Percentiles rank a stretch among this genome's conserved stretches.
Evolutionary conservation across 2,888 invertebrate genomes (phyloP).

Genomic region (Apotomis turbidana): DNA sequence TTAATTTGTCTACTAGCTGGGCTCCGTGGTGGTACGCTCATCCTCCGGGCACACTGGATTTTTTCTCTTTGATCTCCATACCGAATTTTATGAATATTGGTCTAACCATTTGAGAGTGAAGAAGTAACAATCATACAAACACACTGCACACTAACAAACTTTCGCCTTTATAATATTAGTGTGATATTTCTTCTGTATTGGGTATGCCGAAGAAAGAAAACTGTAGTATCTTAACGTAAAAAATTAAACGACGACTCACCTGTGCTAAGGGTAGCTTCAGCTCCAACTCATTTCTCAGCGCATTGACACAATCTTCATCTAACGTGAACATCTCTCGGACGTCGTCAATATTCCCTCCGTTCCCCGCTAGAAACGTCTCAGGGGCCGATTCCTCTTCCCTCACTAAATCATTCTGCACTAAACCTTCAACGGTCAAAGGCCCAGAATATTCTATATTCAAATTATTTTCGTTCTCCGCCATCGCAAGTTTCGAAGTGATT

Average conservation of each 20-base stretch:
- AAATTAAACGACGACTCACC: constrained; percentile 59
- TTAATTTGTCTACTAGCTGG: too few relatives aligned
- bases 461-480: constrained; percentile 82
- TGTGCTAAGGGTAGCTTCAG: constrained; percentile 88
- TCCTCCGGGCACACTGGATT: too few relatives aligned
- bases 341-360: constrained; percentile 78
- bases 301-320: constrained; percentile 88
- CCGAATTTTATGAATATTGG: too few relatives aligned
- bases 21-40: too few relatives aligned
- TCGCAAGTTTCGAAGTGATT: constrained; percentile 76
- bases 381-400: constrained; percentile 61
- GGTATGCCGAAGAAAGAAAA: too few relatives aligned
- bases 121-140: too few relatives aligned
- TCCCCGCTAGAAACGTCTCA: constrained; percentile 74
- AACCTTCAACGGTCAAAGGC: constrained; percentile 68
- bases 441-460: constrained; percentile 79
- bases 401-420: constrained; percentile 59
- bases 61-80: too few relatives aligned
- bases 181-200: too few relatives aligned
- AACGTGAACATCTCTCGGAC: constrained; percentile 84
- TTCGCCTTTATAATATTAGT: too few relatives aligned
- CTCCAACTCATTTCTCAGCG: constrained; percentile 87
- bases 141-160: too few relatives aligned
- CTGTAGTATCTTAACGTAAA: background rate
- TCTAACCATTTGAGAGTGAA: too few relatives aligned